phyloP scores from a whole-genome alignment of 1,140 invertebrate species.

The Caenorhabditis latens region DNA sequence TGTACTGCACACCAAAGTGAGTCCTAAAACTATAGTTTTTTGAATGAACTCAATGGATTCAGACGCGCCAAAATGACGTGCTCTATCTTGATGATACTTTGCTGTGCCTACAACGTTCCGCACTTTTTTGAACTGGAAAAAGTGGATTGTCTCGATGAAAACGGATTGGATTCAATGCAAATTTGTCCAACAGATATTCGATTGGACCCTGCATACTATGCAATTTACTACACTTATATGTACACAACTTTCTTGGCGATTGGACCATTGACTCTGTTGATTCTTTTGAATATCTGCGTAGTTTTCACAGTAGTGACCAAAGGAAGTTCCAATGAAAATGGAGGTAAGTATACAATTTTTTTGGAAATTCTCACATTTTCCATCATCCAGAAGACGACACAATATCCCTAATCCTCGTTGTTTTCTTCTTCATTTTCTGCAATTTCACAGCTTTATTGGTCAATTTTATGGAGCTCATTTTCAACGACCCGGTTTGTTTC shows the following conservation, averaged over 20 bases:
- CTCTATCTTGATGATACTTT: constrained; percentile 67
- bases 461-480: constrained; percentile 76
- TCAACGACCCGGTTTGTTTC: constrained; percentile 73
- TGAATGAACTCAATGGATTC: constrained; percentile 20
- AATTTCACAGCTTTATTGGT: constrained; percentile 77
- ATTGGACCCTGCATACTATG: constrained; percentile 74
- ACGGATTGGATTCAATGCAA: constrained; percentile 38
- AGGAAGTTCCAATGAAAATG: constrained; percentile 61
- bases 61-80: constrained; percentile 75
- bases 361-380: background rate
- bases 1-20: constrained; percentile 75
- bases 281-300: constrained; percentile 76
- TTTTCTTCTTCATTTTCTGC: constrained; percentile 77
- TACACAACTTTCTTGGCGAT: constrained; percentile 77
- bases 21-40: constrained; percentile 31
- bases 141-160: constrained; percentile 71
- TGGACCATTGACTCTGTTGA: constrained; percentile 75
- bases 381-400: constrained; percentile 71
- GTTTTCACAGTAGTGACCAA: constrained; percentile 74
- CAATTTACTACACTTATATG: constrained; percentile 75
- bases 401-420: constrained; percentile 74
- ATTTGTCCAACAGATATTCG: constrained; percentile 67
- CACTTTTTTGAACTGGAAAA: constrained; percentile 75
- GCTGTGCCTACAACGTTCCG: constrained; percentile 75
- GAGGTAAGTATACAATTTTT: constrained; percentile 41